These are phyloP conservation scores for Cantharis rufa DNA, from an alignment of 2,888 invertebrate species.

Conservation along the genomic window DNA sequence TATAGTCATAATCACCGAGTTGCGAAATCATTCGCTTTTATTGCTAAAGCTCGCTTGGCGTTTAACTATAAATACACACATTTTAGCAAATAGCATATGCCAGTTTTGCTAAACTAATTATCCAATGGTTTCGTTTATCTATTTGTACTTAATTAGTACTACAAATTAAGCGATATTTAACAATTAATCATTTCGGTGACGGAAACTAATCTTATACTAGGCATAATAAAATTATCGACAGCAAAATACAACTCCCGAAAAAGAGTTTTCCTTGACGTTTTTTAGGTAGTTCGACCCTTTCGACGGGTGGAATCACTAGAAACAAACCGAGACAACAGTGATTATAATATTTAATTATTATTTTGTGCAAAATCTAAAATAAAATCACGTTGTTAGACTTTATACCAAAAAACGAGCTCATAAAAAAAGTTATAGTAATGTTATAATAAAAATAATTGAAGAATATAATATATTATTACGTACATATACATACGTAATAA, in stretches of 20 bases:
- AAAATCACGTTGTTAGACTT: slow-evolving; percentile 15
- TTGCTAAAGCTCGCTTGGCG: slow-evolving; percentile 44
- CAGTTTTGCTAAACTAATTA: slow-evolving; percentile 41
- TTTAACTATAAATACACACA: slow-evolving; percentile 46
- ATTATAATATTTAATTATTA: neutral
- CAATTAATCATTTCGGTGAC: neutral
- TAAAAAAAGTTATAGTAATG: slow-evolving; percentile 22
- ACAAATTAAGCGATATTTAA: neutral
- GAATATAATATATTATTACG: slow-evolving; percentile 26
- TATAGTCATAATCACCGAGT: slow-evolving; percentile 49
- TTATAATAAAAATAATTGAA: slow-evolving; percentile 26
- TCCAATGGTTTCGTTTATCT: slow-evolving; percentile 29
- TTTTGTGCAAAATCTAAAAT: neutral
- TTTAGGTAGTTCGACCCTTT: neutral
- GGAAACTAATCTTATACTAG: neutral
- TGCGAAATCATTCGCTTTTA: slow-evolving; percentile 53
- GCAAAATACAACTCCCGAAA: neutral
- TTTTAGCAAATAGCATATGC: slow-evolving; percentile 45
- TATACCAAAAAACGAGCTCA: slow-evolving; percentile 19
- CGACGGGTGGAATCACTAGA: neutral
- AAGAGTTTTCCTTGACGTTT: neutral
- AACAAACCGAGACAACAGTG: neutral
- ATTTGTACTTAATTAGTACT: slow-evolving; percentile 2
- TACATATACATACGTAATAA: slow-evolving; percentile 36
- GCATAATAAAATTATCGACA: neutral